Base-by-base conservation (phyloP, 2,113 vertebrate genomes). In the Thomomys bottae region DNA sequence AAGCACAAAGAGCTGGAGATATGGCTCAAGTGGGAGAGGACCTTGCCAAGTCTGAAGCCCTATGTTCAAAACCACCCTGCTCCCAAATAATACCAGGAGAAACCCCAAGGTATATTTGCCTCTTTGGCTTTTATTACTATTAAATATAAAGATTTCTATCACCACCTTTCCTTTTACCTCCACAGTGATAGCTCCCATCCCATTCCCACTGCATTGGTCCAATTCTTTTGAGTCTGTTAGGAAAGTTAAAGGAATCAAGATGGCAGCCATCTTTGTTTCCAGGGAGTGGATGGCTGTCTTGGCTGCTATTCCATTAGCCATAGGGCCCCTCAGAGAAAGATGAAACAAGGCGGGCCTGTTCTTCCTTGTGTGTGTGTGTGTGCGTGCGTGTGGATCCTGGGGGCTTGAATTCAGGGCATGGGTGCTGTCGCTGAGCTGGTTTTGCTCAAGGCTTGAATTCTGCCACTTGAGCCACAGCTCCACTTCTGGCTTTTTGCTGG, bases 111-210 rank as follows among this genome's bases (percentile, higher is more conserved):
- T 32, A 70, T 26, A 42, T 11, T 89, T 67, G 70, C 36, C 45
- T 78, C 17, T 83, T 80, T 70, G 63, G 45, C 49, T 20, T 84
- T 85, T 94, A 88, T 94, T 82, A 3, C 57, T 54, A 93, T 84
- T 92, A 94, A 94, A 94, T 90, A 95, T 95, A 95, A 94, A 95
- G 94, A 96, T 90, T 87, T 45, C 87, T n/a, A 76, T 40, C 59
- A 70, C 61, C 23, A 80, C 14, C 72, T 54, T 81, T n/a, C 26
- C 21, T 30, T 34, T 30, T 3, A n/a, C 3, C 9, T 3, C 10
- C n/a, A 67, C 59, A 68, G 36, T 28, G 57, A 66, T 42, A 66
- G 73, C 73, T 88, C 71, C 92, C 80, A 49, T 18, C 24, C 18
- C 57, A 6, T 73, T 11, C 21, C 40, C 42, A 90, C n/a, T 92